Evolutionary conservation across 2,888 invertebrate genomes (phyloP), one percentile per base, ranked within the genome.

Genomic region (Andrena bucephala): DNA sequence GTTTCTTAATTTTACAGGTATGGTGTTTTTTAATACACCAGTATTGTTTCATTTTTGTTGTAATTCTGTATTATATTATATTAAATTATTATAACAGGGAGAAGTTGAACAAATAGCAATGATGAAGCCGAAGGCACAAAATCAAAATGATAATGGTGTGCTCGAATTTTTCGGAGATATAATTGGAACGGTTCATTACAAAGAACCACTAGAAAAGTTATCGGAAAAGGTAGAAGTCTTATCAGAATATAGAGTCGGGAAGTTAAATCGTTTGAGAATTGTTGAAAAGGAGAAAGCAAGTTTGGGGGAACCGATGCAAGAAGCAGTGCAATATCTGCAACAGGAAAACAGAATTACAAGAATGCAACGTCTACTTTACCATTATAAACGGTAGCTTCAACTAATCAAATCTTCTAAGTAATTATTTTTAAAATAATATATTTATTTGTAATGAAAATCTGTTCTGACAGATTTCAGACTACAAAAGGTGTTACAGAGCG

Each of bases 71-170:
- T 42, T 57, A 24, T 8, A n/a, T 69, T 59, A 8, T 2, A 42
- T 29, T 27, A 31, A 31, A n/a, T n/a, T 31, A 52, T 85, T 72
- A 72, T 78, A 87, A 94, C 76, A 99, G 97, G 99, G 99, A 63
- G 99, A 99, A 95, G 99, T 99, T 0, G 99, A 99, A 94, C 99
- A 99, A 93, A 99, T 99, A 89, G 97, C 99, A 0, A 96, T 99
- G 97, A 99, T 99, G 99, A 99, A 99, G 93, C 97, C 99, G 0
- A 99, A 99, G 94, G 98, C 95, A 0, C 95, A 95, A 83, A 96
- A 94, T 0, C 98, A 98, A 90, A 96, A 97, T 89, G 99, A 99
- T 88, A 96, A 97, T 10, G 99, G 99, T 0, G 98, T 99, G 98
- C 94, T 99, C 73, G 99, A 99, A 94, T 99, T 99, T 94, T 95